Evolutionary conservation across 2,113 vertebrate genomes (phyloP), one percentile per base, ranked within the genome.

Genomic region (Euleptes europaea): DNA sequence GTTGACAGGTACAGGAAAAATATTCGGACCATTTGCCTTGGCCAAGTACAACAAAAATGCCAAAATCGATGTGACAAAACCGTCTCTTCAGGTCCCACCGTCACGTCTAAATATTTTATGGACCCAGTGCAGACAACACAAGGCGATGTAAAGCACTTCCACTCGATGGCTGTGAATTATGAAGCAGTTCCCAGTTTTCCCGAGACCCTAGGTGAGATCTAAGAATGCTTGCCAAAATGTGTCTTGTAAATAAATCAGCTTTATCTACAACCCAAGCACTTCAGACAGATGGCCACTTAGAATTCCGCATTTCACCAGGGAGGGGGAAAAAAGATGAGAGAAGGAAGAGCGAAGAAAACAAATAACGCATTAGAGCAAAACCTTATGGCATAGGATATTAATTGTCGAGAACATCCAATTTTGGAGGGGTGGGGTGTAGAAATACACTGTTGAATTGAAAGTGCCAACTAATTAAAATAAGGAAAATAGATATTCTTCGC

Each of bases 31-130:
- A n/a, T 90, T 82, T 49, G 1, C 26, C 74, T 63, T 84, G 82
- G 83, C 38, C 11, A 72, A 2, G 28, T 69, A 35, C 75, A 93
- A 87, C 42, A 82, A 84, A 92, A 85, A 35, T 91, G 76, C n/a
- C 84, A 84, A 93, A 89, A 85, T 4, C n/a, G 47, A 88, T 87
- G 78, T 85, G 86, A 91, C 84, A 93, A 95, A 94, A 86, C 13
- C 84, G n/a, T 63, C 10, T 54, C 78, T 92, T 85, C 82, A 88
- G 89, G 73, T 38, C 54, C 76, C 26, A 84, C 83, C 82, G 74
- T 83, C 65, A 14, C 40, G n/a, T 87, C 84, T 96, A 90, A 95
- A 94, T 96, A 94, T 95, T 96, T 95, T 79, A 95, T 95, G 79
- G 75, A 54, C 4, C 26, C 38, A 87, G 44, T 78, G 28, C 79